Percentiles rank a stretch among this genome's conserved stretches.
Evolutionary conservation across 1,140 invertebrate species (phyloP).

Genomic region (Neodiprion pinetum): DNA sequence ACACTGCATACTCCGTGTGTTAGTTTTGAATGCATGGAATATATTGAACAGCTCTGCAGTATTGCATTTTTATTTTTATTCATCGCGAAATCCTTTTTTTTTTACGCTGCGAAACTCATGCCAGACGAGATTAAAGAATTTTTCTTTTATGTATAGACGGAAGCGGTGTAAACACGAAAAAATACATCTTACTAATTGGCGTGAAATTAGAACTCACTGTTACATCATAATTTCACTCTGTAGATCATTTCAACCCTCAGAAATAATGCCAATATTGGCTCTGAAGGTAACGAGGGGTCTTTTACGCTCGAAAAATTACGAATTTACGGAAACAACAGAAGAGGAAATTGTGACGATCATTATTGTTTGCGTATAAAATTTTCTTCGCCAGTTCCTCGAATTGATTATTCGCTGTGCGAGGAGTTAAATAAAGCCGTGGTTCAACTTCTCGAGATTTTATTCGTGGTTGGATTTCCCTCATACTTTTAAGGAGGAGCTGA

Average conservation of each 20-base stretch:
- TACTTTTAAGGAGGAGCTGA: neutral
- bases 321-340: neutral
- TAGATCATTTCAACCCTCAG: neutral
- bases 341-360: neutral
- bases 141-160: no score
- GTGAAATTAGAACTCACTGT: no score
- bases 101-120: neutral
- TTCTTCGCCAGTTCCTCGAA: neutral
- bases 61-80: neutral
- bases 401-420: neutral
- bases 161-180: no score
- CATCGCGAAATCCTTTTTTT: neutral
- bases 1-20: neutral
- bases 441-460: conserved; percentile 1
- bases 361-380: neutral
- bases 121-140: no score
- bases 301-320: neutral
- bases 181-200: no score
- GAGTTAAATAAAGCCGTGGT: neutral
- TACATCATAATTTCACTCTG: no score
- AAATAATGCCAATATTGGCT: neutral
- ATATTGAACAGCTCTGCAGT: neutral
- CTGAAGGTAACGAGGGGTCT: neutral
- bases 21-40: neutral
- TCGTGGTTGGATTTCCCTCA: neutral